Percentiles rank a stretch among this genome's conserved stretches.
phyloP scores from a whole-genome alignment of 2,113 vertebrate species.

The Callionymus lyra region DNA sequence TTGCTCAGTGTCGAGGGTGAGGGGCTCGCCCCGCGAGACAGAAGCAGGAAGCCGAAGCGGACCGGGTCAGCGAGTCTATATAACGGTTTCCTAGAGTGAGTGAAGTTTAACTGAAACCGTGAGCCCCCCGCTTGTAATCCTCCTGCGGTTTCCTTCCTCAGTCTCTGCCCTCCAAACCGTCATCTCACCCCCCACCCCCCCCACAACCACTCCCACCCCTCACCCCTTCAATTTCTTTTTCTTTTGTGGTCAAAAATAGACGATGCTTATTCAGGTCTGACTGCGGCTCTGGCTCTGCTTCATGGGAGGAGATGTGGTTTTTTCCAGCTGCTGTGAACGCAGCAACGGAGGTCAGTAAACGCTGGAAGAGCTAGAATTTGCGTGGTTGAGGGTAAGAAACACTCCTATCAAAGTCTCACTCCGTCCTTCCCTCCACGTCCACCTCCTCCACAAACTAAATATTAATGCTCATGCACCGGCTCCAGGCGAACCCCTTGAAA shows the following conservation, averaged over 20 bases:
- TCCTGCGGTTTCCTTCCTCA: constrained; percentile 57
- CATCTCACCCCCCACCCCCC: constrained; percentile 31
- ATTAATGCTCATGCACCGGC: no score
- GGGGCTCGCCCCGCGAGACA: constrained; percentile 25
- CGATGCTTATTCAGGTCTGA: constrained; percentile 51
- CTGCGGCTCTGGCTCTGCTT: constrained; percentile 39
- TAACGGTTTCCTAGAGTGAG: constrained; percentile 50
- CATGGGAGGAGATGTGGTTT: constrained; percentile 64
- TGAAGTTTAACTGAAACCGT: constrained; percentile 52
- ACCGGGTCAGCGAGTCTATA: constrained; percentile 50
- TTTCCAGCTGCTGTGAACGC: constrained; percentile 56
- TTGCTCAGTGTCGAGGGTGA: constrained; percentile 18
- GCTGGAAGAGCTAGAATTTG: constrained; percentile 48
- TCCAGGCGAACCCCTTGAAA: no score
- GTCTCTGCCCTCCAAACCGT: constrained; percentile 35
- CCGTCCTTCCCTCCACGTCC: not conserved
- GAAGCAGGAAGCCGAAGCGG: constrained; percentile 38
- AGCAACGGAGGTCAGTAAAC: constrained; percentile 44
- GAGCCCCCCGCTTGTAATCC: constrained; percentile 47
- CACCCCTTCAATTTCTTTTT: constrained; percentile 26
- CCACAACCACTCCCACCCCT: constrained; percentile 13
- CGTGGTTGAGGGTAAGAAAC: constrained; percentile 27
- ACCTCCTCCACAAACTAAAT: no score
- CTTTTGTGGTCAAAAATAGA: constrained; percentile 50
- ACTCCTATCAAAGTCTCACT: constrained; percentile 7